Evolutionary conservation across 30 jellyfish, hydroid and myxozoan genomes (phyloP), one percentile per base, ranked within the genome.

Genomic region (Mastigias papua): DNA sequence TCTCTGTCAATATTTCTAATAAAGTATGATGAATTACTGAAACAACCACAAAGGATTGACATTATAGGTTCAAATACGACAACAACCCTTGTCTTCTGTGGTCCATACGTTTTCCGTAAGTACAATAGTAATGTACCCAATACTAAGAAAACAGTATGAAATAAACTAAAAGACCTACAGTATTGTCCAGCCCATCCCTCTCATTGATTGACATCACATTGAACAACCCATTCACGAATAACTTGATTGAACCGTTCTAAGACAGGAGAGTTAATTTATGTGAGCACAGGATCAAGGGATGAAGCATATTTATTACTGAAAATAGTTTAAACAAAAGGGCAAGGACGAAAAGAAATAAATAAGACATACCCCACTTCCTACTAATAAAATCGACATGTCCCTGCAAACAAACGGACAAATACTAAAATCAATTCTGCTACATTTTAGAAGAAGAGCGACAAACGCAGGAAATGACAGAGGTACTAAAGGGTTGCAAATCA

Each of bases 201-300:
- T 72, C 83, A 16, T 49, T 78, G 63, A 68, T 82, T 65, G 84
- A 68, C 20, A 73, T 46, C 62, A 83, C 48, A 16, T 83, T 61
- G 74, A 83, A 83, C 34, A 35, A 49, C 21, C 92, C 92, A 54
- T 83, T 70, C 25, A 83, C 92, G 32, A 69, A 83, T 23, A 83
- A 60, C 32, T 66, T 50, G 60, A 83, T 70, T 19, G 68, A 28
- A 23, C 92, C 92, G 70, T 69, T 83, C 92, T 83, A 67, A 60
- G 1, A 67, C 20, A 54, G 67, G 25, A 6, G 13, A 46, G 16
- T 46, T 46, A 6, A 46, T 46, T n/a, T n/a, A n/a, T n/a, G n/a
- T n/a, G n/a, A n/a, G n/a, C n/a, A n/a, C n/a, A n/a, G n/a, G n/a
- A n/a, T n/a, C n/a, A n/a, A n/a, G n/a, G n/a, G n/a, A n/a, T n/a